These are phyloP conservation scores for Diadumene lineata DNA, from an alignment of 92 coral and sea anemone genomes.

Conservation along the genomic window DNA sequence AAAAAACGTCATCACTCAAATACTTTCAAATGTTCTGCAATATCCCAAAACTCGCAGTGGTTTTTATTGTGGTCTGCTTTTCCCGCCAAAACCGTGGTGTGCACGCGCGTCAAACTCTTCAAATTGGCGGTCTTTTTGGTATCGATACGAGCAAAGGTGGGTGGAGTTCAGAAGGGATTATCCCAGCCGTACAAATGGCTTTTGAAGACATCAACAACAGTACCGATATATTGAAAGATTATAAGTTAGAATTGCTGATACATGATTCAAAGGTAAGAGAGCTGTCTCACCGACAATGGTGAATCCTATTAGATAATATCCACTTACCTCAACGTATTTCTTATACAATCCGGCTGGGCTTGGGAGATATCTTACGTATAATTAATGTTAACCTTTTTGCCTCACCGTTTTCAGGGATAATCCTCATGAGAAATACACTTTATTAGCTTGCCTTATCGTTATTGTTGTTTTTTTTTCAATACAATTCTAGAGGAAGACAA, in stretches of 20 bases:
- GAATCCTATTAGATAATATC: no score
- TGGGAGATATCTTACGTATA: background rate
- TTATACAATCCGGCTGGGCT: background rate
- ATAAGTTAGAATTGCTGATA: conserved; percentile 46
- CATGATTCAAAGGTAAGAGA: conserved; percentile 70
- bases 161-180: conserved; percentile 67
- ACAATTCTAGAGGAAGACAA: background rate
- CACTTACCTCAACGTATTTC: background rate
- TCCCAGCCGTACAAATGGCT: conserved; percentile 78
- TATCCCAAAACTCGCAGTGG: no score
- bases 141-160: conserved; percentile 68
- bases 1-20: no score
- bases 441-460: background rate
- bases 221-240: conserved; percentile 43
- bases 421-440: background rate
- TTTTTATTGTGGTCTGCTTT: no score
- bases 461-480: no score
- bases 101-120: conserved; percentile 33
- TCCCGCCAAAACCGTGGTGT: background rate
- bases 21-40: no score
- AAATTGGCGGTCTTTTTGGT: conserved; percentile 73
- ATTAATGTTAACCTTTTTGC: no score
- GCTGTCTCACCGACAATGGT: no score
- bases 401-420: background rate
- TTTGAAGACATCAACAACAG: conserved; percentile 71